phyloP scores from a whole-genome alignment of 2,888 invertebrate species.

The Lottia scabra region DNA sequence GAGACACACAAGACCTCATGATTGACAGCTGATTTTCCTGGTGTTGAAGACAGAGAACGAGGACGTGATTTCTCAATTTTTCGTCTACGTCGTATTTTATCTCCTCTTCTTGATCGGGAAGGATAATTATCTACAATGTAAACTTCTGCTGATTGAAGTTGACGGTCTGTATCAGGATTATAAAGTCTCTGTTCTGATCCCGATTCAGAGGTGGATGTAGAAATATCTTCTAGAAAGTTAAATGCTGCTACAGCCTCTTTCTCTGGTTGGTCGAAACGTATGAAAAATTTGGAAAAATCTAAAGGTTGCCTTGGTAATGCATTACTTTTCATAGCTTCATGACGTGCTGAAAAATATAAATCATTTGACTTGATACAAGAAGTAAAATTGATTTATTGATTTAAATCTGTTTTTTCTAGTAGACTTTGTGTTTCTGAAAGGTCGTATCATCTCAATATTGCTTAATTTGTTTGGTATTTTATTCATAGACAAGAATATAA shows the following conservation, averaged over 20 bases:
- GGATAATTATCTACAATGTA: not conserved
- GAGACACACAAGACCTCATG: not conserved
- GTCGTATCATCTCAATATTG: too few species aligned
- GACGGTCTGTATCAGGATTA: not conserved
- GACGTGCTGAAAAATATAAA: constrained; percentile 32
- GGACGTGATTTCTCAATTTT: not conserved
- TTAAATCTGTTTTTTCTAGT: too few species aligned
- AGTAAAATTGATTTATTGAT: too few species aligned
- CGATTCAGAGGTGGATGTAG: constrained; percentile 32
- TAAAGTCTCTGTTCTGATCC: constrained; percentile 9
- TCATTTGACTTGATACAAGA: too few species aligned
- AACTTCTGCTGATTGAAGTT: not conserved
- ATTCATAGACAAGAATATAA: too few species aligned
- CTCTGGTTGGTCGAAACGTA: constrained; percentile 49
- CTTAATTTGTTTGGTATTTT: too few species aligned
- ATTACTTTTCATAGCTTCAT: constrained; percentile 23
- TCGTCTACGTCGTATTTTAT: not conserved
- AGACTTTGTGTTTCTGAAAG: too few species aligned
- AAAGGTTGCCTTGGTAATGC: constrained; percentile 31
- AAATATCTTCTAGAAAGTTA: constrained; percentile 52
- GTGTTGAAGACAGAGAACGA: not conserved
- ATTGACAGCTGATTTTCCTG: not conserved
- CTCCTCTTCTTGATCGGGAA: not conserved
- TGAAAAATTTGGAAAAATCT: constrained; percentile 47
- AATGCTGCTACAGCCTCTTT: constrained; percentile 56